A percentile compares a stretch with the other conserved stretches of the same genome.
phyloP scores from a whole-genome alignment of 2,797 vertebrate genomes.

The Cirrhinus molitorella region DNA sequence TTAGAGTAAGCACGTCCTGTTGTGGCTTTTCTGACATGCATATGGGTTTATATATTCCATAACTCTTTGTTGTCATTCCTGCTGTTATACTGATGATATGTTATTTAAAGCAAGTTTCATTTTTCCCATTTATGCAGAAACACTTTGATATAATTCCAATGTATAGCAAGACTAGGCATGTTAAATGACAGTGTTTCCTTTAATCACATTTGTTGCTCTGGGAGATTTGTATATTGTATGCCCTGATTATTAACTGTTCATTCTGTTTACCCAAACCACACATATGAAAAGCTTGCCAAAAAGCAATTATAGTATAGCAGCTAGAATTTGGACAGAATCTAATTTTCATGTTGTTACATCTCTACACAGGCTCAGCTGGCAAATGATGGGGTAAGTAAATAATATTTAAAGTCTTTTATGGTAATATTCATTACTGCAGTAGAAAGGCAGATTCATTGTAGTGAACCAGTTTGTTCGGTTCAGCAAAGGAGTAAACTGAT shows the following conservation, averaged over 20 bases:
- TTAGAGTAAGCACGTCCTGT: conserved; percentile 16
- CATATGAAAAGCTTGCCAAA: conserved; percentile 3
- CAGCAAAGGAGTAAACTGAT: not conserved
- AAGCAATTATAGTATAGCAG: not conserved
- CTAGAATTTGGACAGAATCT: conserved; percentile 18
- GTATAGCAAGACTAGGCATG: conserved; percentile 39
- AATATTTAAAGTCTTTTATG: not conserved
- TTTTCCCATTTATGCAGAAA: conserved; percentile 30
- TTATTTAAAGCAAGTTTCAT: not conserved
- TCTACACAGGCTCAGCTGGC: conserved; percentile 82
- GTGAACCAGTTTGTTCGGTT: not conserved
- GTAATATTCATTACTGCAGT: not conserved
- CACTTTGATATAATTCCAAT: conserved; percentile 2
- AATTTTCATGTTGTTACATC: conserved; percentile 60
- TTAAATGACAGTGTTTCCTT: conserved; percentile 8
- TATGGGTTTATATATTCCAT: conserved; percentile 34
- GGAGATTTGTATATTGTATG: conserved; percentile 1
- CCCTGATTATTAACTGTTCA: conserved; percentile 16
- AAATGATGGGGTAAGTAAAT: conserved; percentile 85
- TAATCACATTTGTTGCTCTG: not conserved
- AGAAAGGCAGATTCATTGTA: not conserved
- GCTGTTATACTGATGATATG: conserved; percentile 1
- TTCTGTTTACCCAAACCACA: not conserved
- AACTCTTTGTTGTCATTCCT: conserved; percentile 22
- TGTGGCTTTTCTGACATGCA: conserved; percentile 43